Base-by-base conservation (phyloP, 2,113 vertebrate species). In the Leucopsar rothschildi region DNA sequence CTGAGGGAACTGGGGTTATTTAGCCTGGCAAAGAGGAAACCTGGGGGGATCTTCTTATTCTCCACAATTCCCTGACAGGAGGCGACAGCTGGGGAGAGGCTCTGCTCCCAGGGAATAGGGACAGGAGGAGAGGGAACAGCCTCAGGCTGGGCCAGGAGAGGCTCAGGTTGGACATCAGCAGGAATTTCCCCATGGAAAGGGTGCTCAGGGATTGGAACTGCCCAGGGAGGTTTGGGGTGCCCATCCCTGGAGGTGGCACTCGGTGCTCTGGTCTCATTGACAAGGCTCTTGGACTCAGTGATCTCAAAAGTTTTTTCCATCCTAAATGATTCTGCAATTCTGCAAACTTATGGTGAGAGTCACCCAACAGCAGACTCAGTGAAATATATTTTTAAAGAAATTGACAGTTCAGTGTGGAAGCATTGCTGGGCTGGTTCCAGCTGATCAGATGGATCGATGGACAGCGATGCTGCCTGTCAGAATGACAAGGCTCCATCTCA, bases 11-110 rank as follows among this genome's bases (percentile, higher is more conserved):
- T 75, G 55, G 9, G 23, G 42, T 9, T 28, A 50, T 49, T 85
- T 2, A 40, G 8, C 42, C 29, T 49, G 50, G 42, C 49, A n/a
- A 75, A 65, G 24, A 75, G 9, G 12, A 85, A 49, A 24, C 3
- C 5, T 29, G 20, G 39, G 29, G 1, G 2, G 4, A 1, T 0
- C 11, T 40, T 25, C 1, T 60, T 1, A 1, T 7, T 53, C 39
- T 60, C 0, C 61, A 31, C 37, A 39, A 3, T 1, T n/a, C 69
- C 50, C 77, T 53, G 60, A 1, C 13, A 82, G 52, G 61, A 75
- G 24, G 15, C 33, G 40, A 37, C 39, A 73, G 37, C 23, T 4
- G 1, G 42, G 21, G 47, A 24, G 12, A 23, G 12, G 47, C 23
- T 49, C 23, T 49, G 47, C 47, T 13, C 47, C 47, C 23, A 44